These are phyloP conservation scores for Taenioides sp. DNA, from an alignment of 2,797 vertebrate genomes.

Conservation along the genomic window DNA sequence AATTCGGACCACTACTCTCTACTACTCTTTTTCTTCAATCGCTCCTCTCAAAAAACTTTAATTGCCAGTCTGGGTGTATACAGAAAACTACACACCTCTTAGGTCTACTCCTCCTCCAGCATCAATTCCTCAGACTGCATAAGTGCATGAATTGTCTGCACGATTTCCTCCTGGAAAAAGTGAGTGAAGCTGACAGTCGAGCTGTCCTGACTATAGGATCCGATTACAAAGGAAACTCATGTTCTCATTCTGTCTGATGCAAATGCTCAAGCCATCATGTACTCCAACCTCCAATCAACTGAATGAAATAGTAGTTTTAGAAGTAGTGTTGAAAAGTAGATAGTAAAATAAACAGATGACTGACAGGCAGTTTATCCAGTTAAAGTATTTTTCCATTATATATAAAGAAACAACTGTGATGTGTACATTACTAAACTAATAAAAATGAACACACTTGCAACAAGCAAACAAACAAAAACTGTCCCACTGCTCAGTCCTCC, in stretches of 20 bases:
- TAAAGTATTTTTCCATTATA: no score
- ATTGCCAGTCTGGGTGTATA: constrained; percentile 47
- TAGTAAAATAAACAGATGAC: no score
- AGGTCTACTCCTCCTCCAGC: constrained; percentile 9
- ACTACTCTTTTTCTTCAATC: constrained; percentile 30
- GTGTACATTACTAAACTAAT: no score
- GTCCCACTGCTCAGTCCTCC: no score
- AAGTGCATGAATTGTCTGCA: constrained; percentile 62
- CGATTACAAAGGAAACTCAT: constrained; percentile 58
- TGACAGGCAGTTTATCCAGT: no score
- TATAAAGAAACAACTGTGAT: no score
- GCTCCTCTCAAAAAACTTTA: constrained; percentile 52
- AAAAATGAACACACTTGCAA: no score
- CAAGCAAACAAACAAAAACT: no score
- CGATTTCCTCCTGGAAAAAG: constrained; percentile 70
- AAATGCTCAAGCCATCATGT: constrained; percentile 46
- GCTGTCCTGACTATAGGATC: constrained; percentile 58
- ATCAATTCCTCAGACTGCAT: constrained; percentile 45
- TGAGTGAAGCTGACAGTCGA: constrained; percentile 63
- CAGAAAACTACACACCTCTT: constrained; percentile 55
- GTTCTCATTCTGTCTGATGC: constrained; percentile 62
- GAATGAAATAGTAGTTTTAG: constrained; percentile 36
- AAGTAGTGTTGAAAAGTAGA: constrained; percentile 7
- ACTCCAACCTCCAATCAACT: constrained; percentile 37
- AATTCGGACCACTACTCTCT: constrained; percentile 62